phyloP scores from a whole-genome alignment of 2,888 invertebrate species.

The Drosophila putrida region DNA sequence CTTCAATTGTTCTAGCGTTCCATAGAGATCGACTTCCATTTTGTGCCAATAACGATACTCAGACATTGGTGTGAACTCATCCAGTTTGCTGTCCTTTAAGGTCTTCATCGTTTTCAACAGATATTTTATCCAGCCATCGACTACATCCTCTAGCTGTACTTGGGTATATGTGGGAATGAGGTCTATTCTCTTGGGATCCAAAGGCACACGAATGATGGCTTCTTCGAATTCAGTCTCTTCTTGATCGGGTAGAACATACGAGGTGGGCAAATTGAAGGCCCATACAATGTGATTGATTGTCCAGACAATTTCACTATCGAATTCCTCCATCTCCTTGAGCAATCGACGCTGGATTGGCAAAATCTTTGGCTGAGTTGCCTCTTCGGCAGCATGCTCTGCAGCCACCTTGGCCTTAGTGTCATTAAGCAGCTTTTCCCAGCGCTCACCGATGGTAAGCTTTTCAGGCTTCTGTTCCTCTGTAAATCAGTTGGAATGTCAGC shows the following conservation, averaged over 20 bases:
- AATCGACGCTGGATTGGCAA: conserved; percentile 79
- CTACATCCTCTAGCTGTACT: conserved; percentile 86
- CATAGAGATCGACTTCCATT: conserved; percentile 91
- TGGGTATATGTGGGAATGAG: conserved; percentile 83
- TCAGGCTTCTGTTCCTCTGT: conserved; percentile 64
- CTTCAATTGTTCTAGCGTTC: conserved; percentile 93
- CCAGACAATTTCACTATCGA: conserved; percentile 86
- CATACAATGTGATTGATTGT: conserved; percentile 83
- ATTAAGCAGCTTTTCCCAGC: conserved; percentile 87
- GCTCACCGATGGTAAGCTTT: conserved; percentile 87
- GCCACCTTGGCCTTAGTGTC: conserved; percentile 86
- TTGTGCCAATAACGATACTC: conserved; percentile 95
- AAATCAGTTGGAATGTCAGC: not conserved
- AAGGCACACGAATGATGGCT: conserved; percentile 80
- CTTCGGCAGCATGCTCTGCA: conserved; percentile 74
- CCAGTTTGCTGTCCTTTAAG: conserved; percentile 86
- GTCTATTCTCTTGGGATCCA: conserved; percentile 81
- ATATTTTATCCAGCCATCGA: conserved; percentile 86
- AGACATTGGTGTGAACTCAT: conserved; percentile 92
- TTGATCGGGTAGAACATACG: conserved; percentile 84
- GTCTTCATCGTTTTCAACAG: conserved; percentile 84
- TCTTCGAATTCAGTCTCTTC: conserved; percentile 84
- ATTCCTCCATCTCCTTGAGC: conserved; percentile 86
- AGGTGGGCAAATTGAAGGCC: conserved; percentile 84
- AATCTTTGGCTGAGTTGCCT: conserved; percentile 70